These are phyloP conservation scores for Aphaenogaster floridana DNA, from an alignment of 1,140 invertebrate species.

Conservation along the genomic window DNA sequence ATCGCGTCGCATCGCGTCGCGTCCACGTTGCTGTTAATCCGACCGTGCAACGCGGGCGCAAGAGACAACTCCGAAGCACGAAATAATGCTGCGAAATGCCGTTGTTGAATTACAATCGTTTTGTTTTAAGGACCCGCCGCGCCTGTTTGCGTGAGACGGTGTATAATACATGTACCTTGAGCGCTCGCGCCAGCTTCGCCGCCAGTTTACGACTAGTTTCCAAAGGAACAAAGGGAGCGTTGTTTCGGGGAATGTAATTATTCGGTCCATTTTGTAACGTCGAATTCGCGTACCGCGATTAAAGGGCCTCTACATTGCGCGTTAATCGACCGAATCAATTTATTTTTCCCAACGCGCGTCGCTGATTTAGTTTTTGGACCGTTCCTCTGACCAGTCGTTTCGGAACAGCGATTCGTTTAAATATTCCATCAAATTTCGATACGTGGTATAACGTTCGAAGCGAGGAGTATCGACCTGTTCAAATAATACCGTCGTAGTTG, in stretches of 20 bases:
- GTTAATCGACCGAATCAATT: slow-evolving; percentile 61
- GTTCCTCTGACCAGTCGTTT: slow-evolving; percentile 31
- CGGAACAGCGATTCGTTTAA: slow-evolving; percentile 36
- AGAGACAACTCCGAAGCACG: slow-evolving; percentile 65
- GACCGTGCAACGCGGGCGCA: slow-evolving; percentile 37
- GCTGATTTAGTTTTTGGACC: slow-evolving; percentile 29
- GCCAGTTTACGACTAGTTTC: slow-evolving; percentile 72
- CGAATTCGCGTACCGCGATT: slow-evolving; percentile 65
- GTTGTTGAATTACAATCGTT: slow-evolving; percentile 60
- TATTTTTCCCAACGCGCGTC: slow-evolving; percentile 43
- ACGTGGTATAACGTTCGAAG: not conserved
- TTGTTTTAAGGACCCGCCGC: slow-evolving; percentile 53
- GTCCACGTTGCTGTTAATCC: slow-evolving; percentile 57
- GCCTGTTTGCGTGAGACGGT: slow-evolving; percentile 29
- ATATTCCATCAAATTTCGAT: slow-evolving; percentile 45
- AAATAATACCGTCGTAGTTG: not conserved
- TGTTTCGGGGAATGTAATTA: slow-evolving; percentile 72
- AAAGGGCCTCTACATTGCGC: slow-evolving; percentile 44
- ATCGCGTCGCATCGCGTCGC: slow-evolving; percentile 1
- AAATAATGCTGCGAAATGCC: slow-evolving; percentile 67
- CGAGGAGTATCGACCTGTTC: not conserved
- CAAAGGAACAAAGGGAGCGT: slow-evolving; percentile 71
- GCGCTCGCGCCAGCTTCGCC: slow-evolving; percentile 2
- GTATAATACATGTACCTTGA: slow-evolving; percentile 34
- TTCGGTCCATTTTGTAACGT: slow-evolving; percentile 67